Conservation (phyloP, 1,140 invertebrate genomes). For the Onthophagus taurus region DNA sequence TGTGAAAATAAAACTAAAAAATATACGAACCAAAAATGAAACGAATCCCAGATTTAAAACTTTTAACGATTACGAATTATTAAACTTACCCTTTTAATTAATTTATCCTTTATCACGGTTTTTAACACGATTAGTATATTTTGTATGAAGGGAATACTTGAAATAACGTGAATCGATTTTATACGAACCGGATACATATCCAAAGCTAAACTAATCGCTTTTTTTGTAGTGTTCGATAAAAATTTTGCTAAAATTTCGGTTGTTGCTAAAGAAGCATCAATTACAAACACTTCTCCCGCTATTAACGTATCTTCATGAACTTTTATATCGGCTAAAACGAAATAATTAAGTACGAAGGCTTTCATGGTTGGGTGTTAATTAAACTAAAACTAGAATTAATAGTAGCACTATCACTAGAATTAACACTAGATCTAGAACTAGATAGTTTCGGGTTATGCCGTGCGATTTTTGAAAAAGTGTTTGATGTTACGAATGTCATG, state of each 20-base stretch:
- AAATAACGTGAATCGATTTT: neutral
- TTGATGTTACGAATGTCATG: too few relatives aligned
- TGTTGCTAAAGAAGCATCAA: neutral
- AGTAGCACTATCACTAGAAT: too few relatives aligned
- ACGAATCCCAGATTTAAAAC: too few relatives aligned
- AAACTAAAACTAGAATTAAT: too few relatives aligned
- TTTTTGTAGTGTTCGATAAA: neutral
- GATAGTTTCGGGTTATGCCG: too few relatives aligned
- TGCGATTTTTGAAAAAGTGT: too few relatives aligned
- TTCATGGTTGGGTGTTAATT: too few relatives aligned
- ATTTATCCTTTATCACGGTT: conserved; percentile 1
- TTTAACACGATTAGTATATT: conserved; percentile 2
- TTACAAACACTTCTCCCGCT: neutral
- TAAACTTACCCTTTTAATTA: neutral
- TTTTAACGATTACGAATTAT: too few relatives aligned
- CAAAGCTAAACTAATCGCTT: neutral
- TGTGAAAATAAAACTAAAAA: conserved; percentile 28
- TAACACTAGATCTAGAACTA: too few relatives aligned
- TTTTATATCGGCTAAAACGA: conserved; percentile 3
- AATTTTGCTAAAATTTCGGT: neutral
- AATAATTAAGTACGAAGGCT: too few relatives aligned
- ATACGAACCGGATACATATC: neutral
- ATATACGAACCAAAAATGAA: neutral
- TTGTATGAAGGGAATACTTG: neutral
- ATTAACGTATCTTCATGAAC: conserved; percentile 5